phyloP scores from a whole-genome alignment of 2,113 vertebrate genomes.

The Calyptomena viridis region DNA sequence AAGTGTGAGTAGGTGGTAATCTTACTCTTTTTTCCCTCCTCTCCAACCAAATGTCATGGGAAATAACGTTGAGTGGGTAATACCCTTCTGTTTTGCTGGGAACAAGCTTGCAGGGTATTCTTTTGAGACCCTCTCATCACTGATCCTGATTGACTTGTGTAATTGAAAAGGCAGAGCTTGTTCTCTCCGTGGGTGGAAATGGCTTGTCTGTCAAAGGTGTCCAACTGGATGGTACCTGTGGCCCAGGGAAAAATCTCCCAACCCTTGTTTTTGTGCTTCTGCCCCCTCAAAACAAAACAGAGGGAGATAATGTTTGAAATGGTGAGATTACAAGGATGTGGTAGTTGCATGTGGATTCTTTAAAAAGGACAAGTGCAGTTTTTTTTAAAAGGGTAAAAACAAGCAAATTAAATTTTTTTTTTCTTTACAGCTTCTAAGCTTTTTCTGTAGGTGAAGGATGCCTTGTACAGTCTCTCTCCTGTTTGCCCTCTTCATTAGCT shows the following conservation, averaged over 20 bases:
- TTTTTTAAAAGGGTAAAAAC: not conserved
- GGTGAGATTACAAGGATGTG: not conserved
- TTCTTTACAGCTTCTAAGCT: not conserved
- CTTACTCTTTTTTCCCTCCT: not conserved
- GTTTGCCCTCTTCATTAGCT: not conserved
- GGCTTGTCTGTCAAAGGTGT: not conserved
- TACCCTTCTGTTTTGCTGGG: conserved; percentile 55
- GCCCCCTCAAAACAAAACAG: not conserved
- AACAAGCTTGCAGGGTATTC: conserved; percentile 30
- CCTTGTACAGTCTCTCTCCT: not conserved
- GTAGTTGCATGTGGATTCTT: not conserved
- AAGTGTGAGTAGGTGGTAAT: conserved; percentile 56
- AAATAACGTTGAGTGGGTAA: conserved; percentile 56
- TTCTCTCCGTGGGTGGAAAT: not conserved
- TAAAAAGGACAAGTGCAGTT: not conserved
- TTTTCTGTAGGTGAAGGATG: not conserved
- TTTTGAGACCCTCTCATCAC: conserved; percentile 22
- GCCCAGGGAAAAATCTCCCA: not conserved
- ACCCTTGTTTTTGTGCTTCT: not conserved
- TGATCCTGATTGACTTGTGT: conserved; percentile 40
- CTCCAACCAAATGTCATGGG: conserved; percentile 61
- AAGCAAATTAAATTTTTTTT: not conserved
- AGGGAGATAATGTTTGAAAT: not conserved
- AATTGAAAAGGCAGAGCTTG: conserved; percentile 37
- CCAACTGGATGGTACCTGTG: not conserved